Base-by-base conservation (phyloP, 2,888 invertebrate genomes). In the Pteria penguin region DNA sequence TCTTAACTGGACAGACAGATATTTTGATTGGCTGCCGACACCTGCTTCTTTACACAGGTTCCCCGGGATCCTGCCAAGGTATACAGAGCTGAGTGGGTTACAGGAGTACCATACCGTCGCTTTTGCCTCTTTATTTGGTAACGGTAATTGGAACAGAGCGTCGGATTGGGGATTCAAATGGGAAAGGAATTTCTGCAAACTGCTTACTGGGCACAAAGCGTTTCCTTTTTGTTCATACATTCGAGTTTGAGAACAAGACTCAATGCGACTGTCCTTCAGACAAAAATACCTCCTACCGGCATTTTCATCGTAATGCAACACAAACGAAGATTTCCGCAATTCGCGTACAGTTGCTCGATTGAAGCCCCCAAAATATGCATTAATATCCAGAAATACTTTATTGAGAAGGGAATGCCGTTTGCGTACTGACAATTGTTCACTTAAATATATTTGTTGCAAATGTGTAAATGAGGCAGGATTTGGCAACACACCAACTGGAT, bases 351-450 rank as follows among this genome's bases (percentile, higher is more conserved):
- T 68, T 29, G 72, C 71, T 36, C 81, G 62, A 11, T 73, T 79
- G 14, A 81, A 71, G 4, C 77, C 81, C 52, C 81, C 81, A 29
- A 79, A 70, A 33, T 81, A 81, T 3, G 79, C 33, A 68, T 79
- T 81, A 11, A 81, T 57, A 57, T 81, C 81, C 14, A 79, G 66
- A 79, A 79, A 81, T 0, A 81, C 79, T 67, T 81, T 81, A 68
- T 81, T 81, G 36, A 79, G 81, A n/a, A 81, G 68, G 26, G 72
- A 55, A 4, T 60, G 52, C n/a, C 75, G 81, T 26, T 79, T 63
- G n/a, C 60, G 61, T 8, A 66, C 65, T 24, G 71, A 71, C 26
- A 81, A 58, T 18, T 60, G 55, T 11, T 72, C 68, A 0, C 79
- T 79, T 14, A 72, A 69, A 52, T 81, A 81, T 22, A 81, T 45